phyloP scores from a whole-genome alignment of 2,113 vertebrate genomes.

The Eira barbara region DNA sequence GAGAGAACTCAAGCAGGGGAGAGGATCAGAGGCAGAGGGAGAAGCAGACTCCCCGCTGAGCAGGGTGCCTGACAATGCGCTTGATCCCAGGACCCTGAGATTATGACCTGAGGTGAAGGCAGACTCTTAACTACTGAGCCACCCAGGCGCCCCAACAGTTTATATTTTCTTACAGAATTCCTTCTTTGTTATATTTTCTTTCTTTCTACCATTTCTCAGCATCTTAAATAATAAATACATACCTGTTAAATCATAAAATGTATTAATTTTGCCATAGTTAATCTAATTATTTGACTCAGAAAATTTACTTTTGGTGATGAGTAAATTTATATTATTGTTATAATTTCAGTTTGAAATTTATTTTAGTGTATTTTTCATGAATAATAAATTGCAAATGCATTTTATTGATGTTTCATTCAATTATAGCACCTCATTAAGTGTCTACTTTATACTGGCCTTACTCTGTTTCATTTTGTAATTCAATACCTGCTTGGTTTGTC shows the following conservation, averaged over 20 bases:
- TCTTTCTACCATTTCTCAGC: neutral
- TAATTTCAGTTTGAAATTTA: constrained; percentile 1
- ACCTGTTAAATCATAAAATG: neutral
- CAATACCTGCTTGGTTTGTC: neutral
- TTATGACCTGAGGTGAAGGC: too few relatives aligned
- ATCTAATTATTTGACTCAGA: neutral
- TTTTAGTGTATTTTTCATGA: neutral
- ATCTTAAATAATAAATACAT: neutral
- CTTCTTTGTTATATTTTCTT: neutral
- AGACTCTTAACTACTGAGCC: too few relatives aligned
- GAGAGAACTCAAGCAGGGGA: too few relatives aligned
- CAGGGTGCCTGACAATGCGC: too few relatives aligned
- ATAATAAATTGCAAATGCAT: neutral
- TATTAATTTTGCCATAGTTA: neutral
- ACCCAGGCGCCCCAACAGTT: neutral
- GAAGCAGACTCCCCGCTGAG: too few relatives aligned
- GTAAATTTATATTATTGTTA: neutral
- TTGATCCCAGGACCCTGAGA: too few relatives aligned
- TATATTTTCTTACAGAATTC: neutral
- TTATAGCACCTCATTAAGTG: neutral
- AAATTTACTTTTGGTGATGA: neutral
- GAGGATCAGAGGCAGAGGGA: too few relatives aligned
- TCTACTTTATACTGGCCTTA: neutral
- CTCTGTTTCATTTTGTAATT: neutral
- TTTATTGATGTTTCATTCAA: neutral